Percentiles rank a stretch among this genome's conserved stretches.
phyloP scores from a whole-genome alignment of 2,888 invertebrate genomes.

The Clunio marinus region DNA sequence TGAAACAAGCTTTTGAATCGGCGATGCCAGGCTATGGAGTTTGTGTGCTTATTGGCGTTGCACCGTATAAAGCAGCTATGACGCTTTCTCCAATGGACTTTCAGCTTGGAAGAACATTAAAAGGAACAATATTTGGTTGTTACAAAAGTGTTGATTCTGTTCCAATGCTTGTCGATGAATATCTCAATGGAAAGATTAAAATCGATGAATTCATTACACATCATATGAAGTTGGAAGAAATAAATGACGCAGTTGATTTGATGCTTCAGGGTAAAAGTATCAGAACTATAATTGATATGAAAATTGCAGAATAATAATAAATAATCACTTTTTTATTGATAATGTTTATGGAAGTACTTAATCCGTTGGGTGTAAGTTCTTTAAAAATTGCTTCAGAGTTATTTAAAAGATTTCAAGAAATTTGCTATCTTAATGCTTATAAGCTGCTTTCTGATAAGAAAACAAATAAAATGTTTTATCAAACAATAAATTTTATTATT shows the following conservation, averaged over 20 bases:
- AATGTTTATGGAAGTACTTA: too few relatives aligned
- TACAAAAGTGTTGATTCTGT: conserved; percentile 90
- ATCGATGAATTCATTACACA: conserved; percentile 85
- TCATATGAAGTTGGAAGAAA: conserved; percentile 64
- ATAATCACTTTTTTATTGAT: too few relatives aligned
- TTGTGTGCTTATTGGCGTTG: conserved; percentile 88
- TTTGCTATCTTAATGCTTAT: too few relatives aligned
- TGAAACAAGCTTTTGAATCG: conserved; percentile 68
- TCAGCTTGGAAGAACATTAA: conserved; percentile 92
- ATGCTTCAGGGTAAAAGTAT: conserved; percentile 72
- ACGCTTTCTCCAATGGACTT: conserved; percentile 90
- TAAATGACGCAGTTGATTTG: conserved; percentile 83
- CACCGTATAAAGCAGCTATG: conserved; percentile 86
- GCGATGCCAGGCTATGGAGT: conserved; percentile 94
- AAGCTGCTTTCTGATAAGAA: too few relatives aligned
- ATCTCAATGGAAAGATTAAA: conserved; percentile 69
- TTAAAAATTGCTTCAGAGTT: too few relatives aligned
- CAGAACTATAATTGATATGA: conserved; percentile 51
- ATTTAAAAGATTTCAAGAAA: too few relatives aligned
- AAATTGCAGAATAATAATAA: too few relatives aligned
- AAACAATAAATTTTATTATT: too few relatives aligned
- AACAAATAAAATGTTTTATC: too few relatives aligned
- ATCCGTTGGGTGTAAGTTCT: too few relatives aligned
- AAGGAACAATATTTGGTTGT: conserved; percentile 80
- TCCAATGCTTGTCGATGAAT: conserved; percentile 77